phyloP scores from a whole-genome alignment of 2,113 vertebrate genomes.

The Bambusicola thoracicus region DNA sequence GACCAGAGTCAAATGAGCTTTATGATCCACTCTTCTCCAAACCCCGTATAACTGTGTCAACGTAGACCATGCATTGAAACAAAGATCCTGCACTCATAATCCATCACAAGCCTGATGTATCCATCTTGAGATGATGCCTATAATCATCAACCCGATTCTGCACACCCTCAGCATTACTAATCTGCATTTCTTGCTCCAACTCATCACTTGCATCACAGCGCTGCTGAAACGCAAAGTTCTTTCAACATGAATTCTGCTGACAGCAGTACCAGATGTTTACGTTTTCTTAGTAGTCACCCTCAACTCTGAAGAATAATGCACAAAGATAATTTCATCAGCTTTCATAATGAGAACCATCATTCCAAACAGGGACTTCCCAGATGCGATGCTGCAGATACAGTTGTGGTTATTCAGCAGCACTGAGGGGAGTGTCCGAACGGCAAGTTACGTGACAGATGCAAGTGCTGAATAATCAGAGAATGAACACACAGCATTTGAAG shows the following conservation, averaged over 20 bases:
- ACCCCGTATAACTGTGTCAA: not conserved
- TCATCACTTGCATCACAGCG: not conserved
- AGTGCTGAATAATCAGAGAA: not conserved
- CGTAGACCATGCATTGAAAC: not conserved
- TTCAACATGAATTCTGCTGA: not conserved
- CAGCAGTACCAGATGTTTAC: not conserved
- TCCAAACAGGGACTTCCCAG: not conserved
- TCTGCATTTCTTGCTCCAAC: not conserved
- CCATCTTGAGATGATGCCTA: not conserved
- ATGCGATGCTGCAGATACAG: not conserved
- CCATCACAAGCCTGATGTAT: not conserved
- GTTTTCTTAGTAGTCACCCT: not conserved
- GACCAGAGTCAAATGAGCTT: not conserved
- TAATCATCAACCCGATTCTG: not conserved
- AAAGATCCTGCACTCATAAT: not conserved
- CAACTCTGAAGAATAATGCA: not conserved
- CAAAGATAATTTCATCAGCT: not conserved
- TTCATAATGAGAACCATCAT: not conserved
- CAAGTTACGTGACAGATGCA: not conserved
- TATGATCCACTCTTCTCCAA: not conserved
- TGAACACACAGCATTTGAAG: not conserved
- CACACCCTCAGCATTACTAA: not conserved
- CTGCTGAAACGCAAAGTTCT: not conserved
- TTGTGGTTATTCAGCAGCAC: not conserved
- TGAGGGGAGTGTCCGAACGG: not conserved